phyloP scores from a whole-genome alignment of 2,113 vertebrate species.

The Leucosticte australis region DNA sequence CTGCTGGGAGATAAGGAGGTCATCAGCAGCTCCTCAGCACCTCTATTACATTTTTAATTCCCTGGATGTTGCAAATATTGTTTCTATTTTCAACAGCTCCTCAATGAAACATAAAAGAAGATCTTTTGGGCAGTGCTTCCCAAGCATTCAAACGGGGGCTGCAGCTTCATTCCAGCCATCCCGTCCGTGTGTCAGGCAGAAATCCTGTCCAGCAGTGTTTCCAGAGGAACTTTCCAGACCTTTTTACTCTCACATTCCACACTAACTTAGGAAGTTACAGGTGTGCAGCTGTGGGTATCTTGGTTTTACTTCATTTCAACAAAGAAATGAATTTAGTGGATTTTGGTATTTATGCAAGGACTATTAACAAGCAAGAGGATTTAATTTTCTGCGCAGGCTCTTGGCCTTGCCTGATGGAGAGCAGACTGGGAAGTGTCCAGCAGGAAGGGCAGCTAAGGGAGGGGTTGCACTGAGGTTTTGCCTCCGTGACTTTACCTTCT shows the following conservation, averaged over 20 bases:
- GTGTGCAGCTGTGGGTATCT: not conserved
- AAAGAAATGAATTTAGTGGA: not conserved
- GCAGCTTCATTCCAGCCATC: not conserved
- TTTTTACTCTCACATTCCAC: not conserved
- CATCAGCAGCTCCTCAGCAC: not conserved
- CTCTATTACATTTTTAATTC: slow-evolving; percentile 46
- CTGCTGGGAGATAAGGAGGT: not conserved
- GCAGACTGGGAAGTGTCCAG: not conserved
- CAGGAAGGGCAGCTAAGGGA: not conserved
- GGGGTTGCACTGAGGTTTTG: not conserved
- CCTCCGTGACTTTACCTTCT: not conserved
- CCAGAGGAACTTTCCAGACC: slow-evolving; percentile 6
- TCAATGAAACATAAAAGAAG: not conserved
- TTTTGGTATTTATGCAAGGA: not conserved
- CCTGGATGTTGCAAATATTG: not conserved
- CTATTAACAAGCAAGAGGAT: not conserved
- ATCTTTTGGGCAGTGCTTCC: not conserved
- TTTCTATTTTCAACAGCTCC: slow-evolving; percentile 4
- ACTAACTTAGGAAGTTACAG: not conserved
- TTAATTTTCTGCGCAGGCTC: not conserved
- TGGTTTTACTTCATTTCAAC: not conserved
- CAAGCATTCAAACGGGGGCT: not conserved
- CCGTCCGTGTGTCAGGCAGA: not conserved
- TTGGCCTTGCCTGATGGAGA: not conserved
- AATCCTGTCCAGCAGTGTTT: not conserved